phyloP scores from a whole-genome alignment of 2,797 vertebrate species.

The Heterohyrax brucei region DNA sequence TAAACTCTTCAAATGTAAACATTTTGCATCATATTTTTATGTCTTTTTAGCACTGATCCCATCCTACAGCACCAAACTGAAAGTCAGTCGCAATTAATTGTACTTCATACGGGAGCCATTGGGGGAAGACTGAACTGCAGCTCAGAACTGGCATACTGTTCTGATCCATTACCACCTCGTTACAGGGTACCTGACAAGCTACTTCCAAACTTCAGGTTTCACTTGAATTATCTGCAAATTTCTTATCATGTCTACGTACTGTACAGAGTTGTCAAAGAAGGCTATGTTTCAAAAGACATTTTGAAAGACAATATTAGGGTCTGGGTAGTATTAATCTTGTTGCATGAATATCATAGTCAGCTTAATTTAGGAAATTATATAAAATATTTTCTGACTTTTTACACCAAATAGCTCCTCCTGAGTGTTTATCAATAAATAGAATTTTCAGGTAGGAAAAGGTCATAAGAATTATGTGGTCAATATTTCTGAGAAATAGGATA shows the following conservation, averaged over 20 bases:
- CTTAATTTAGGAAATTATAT: background rate
- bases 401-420: background rate
- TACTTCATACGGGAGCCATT: background rate
- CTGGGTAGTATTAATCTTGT: background rate
- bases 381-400: conserved; percentile 44
- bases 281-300: background rate
- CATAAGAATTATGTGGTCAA: background rate
- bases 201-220: background rate
- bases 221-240: background rate
- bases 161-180: background rate
- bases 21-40: background rate
- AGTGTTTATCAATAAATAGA: conserved; percentile 53
- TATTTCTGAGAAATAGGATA: conserved; percentile 21
- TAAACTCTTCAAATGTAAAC: background rate
- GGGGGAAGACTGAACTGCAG: background rate
- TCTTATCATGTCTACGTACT: background rate
- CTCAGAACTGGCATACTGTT: background rate
- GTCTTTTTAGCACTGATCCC: background rate
- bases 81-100: background rate
- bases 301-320: conserved; percentile 25
- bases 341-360: background rate
- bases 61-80: background rate
- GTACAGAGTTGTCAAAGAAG: background rate
- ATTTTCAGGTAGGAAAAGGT: background rate
- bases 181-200: background rate